Base-by-base conservation (phyloP, 1,140 invertebrate genomes). In the Lordiphosa stackelbergi region DNA sequence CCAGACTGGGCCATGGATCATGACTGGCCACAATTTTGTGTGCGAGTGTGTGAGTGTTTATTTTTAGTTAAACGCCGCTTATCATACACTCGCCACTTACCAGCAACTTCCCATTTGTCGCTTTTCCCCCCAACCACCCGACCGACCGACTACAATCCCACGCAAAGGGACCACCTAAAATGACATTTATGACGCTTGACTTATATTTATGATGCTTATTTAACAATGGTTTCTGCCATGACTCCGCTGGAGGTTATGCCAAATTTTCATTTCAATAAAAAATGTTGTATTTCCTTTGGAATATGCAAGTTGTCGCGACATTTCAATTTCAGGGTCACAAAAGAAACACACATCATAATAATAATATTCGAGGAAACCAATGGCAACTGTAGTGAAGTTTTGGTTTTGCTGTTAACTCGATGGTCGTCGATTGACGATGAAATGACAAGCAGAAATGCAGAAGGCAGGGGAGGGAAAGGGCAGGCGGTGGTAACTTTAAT, bases 101-200 rank as follows among this genome's bases (percentile, higher is more conserved):
- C 24, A 7, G 8, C n/a, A 19, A 11, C 46, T 35, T 16, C n/a
- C 4, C 19, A 28, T 16, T 16, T 8, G 8, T 16, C 31, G 4
- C 19, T 5, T 3, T 13, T 12, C 38, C 12, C 24, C 2, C 19
- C 19, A 19, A 19, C 19, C 19, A n/a, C 2, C 2, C 9, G 1
- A 5, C 34, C 1, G 19, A 11, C 19, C 34, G 13, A 16, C 9
- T 10, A 38, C 37, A 70, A 7, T 49, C 28, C 12, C 37, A 51
- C 38, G 10, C 34, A 12, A 38, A 47, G 42, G 52, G 52, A 57
- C 40, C 51, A 53, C 45, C 59, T 66, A 57, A 53, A 64, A 69
- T 61, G 57, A 64, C 77, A 83, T 69, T 75, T 75, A 81, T 69
- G 68, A 68, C 59, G 71, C 55, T 65, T 69, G 66, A 81, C 62